Percentiles rank a stretch among this genome's conserved stretches.
Conservation (phyloP, 2,888 invertebrate species). For the Entomobrya multifasciata region DNA sequence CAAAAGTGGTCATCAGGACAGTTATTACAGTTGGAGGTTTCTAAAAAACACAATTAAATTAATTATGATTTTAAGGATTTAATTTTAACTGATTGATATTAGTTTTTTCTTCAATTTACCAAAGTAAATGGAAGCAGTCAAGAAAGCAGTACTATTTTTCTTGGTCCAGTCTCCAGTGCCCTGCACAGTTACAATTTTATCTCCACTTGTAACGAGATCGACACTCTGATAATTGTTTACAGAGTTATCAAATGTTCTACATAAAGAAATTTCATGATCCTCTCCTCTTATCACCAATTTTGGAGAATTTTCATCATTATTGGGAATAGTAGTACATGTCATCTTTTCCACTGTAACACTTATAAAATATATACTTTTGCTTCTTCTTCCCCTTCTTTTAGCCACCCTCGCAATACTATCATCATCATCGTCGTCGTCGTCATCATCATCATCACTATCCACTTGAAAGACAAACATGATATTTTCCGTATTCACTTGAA, state of each 20-base stretch:
- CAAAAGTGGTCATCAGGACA: conserved; percentile 50
- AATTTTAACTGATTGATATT: no score
- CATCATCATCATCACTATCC: not conserved
- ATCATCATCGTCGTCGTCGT: no score
- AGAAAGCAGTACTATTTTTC: not conserved
- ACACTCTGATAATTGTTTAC: conserved; percentile 51
- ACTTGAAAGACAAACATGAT: conserved; percentile 35
- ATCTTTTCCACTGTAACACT: conserved; percentile 59
- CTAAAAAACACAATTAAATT: no score
- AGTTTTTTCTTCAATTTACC: no score
- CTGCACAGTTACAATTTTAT: conserved; percentile 14
- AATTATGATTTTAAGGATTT: no score
- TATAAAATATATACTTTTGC: conserved; percentile 19
- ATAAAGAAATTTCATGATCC: not conserved
- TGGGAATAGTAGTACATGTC: not conserved
- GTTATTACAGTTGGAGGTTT: conserved; percentile 17
- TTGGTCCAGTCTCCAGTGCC: conserved; percentile 52
- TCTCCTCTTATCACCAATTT: conserved; percentile 19
- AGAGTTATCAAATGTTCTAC: conserved; percentile 27
- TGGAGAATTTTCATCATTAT: not conserved
- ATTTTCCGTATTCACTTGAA: conserved; percentile 14
- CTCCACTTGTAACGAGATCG: conserved; percentile 41
- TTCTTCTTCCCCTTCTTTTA: not conserved
- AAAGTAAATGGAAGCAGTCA: conserved; percentile 58
- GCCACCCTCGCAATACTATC: no score